phyloP scores from a whole-genome alignment of 2,888 invertebrate genomes.

The Perizoma flavofasciatum region DNA sequence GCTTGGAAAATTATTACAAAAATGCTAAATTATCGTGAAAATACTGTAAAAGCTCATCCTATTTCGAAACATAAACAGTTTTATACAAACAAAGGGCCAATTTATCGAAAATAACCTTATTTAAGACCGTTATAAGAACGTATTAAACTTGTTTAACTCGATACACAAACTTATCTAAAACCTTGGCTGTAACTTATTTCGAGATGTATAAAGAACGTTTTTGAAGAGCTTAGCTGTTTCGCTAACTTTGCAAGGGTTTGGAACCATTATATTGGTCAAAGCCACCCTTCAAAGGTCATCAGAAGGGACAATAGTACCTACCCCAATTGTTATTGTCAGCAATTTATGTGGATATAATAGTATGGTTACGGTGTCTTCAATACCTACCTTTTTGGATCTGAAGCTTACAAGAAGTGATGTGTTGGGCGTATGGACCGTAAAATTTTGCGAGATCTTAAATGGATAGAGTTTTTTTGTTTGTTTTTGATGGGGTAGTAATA shows the following conservation, averaged over 20 bases:
- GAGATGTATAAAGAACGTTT: not conserved
- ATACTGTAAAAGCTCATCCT: not conserved
- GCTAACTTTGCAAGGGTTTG: conserved; percentile 17
- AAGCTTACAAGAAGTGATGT: conserved; percentile 37
- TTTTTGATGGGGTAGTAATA: too few species aligned
- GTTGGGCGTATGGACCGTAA: not conserved
- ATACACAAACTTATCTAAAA: conserved; percentile 9
- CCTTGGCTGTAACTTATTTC: not conserved
- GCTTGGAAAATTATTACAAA: not conserved
- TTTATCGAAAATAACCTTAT: conserved; percentile 30
- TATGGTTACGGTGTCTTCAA: conserved; percentile 47
- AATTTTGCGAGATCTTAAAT: not conserved
- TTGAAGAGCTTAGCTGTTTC: not conserved
- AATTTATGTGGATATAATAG: conserved; percentile 58
- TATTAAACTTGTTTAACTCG: conserved; percentile 24
- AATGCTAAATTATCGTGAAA: not conserved
- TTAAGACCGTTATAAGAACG: conserved; percentile 24
- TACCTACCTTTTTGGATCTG: conserved; percentile 50
- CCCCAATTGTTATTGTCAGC: conserved; percentile 55
- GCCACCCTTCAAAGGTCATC: conserved; percentile 52
- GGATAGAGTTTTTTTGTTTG: not conserved
- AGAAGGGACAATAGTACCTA: conserved; percentile 46
- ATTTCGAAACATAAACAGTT: conserved; percentile 10
- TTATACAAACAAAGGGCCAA: conserved; percentile 19
- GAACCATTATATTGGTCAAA: conserved; percentile 34